phyloP scores from a whole-genome alignment of 2,888 invertebrate genomes.

The Strigamia crassipes region DNA sequence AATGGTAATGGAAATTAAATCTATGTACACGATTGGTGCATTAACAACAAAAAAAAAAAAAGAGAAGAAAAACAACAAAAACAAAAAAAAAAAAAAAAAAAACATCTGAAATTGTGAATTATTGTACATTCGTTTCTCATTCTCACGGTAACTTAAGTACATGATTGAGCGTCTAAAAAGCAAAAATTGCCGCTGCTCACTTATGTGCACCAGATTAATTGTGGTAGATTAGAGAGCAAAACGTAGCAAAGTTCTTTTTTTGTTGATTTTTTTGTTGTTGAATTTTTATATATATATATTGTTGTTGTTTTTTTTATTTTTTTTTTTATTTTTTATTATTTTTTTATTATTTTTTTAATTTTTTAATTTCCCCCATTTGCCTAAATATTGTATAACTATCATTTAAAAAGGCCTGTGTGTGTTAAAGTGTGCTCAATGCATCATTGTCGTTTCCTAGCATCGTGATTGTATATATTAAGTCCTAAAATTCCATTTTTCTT shows the following conservation, averaged over 20 bases:
- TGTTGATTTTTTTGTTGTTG: too few species aligned
- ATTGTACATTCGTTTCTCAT: too few species aligned
- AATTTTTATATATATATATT: too few species aligned
- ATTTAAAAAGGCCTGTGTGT: conserved; percentile 27
- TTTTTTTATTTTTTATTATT: too few species aligned
- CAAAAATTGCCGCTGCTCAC: conserved; percentile 7
- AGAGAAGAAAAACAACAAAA: background rate
- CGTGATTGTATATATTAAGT: conserved; percentile 8
- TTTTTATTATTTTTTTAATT: too few species aligned
- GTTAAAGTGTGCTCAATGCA: background rate
- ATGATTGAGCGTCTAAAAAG: conserved; percentile 19
- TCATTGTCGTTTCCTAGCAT: background rate
- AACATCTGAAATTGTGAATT: background rate
- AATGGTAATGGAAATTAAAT: too few species aligned
- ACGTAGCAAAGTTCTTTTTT: background rate
- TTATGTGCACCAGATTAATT: background rate
- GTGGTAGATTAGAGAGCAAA: conserved; percentile 27
- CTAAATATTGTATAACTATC: conserved; percentile 18
- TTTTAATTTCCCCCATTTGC: background rate
- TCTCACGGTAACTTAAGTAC: too few species aligned
- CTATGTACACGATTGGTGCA: conserved; percentile 14
- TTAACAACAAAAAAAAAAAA: background rate
- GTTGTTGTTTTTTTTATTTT: too few species aligned
- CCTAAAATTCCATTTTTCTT: background rate
- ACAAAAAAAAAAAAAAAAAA: background rate